These are phyloP conservation scores for Cheirogaleus medius DNA, from an alignment of 2,113 vertebrate species.

Conservation along the genomic window DNA sequence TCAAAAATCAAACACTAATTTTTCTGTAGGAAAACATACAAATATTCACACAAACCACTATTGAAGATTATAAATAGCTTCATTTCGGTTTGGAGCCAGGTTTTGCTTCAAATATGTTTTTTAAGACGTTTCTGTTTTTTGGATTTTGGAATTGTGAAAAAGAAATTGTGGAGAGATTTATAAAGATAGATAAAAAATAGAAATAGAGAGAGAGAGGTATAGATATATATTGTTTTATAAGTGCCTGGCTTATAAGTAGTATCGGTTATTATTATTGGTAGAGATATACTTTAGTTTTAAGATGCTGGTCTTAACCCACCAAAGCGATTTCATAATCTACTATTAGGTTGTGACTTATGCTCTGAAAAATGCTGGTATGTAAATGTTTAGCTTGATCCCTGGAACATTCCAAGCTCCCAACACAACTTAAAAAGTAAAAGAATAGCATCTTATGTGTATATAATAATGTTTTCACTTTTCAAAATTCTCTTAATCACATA, in stretches of 20 bases:
- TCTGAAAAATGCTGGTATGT: background rate
- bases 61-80: background rate
- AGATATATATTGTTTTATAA: background rate
- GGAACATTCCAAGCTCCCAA: background rate
- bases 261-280: background rate
- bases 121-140: background rate
- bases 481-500: conserved; percentile 14
- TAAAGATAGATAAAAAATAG: background rate
- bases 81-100: background rate
- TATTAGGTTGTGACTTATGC: background rate
- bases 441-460: background rate
- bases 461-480: background rate
- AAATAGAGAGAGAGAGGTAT: background rate
- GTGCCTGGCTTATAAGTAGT: background rate
- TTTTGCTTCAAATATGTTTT: background rate
- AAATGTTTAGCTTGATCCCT: background rate
- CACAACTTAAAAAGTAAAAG: background rate
- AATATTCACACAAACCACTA: background rate
- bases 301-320: background rate
- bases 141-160: background rate
- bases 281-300: background rate
- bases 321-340: background rate
- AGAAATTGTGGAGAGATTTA: background rate
- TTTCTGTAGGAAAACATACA: background rate
- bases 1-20: background rate